Base-by-base conservation (phyloP, 2,888 invertebrate species). In the Morpho deidamia region DNA sequence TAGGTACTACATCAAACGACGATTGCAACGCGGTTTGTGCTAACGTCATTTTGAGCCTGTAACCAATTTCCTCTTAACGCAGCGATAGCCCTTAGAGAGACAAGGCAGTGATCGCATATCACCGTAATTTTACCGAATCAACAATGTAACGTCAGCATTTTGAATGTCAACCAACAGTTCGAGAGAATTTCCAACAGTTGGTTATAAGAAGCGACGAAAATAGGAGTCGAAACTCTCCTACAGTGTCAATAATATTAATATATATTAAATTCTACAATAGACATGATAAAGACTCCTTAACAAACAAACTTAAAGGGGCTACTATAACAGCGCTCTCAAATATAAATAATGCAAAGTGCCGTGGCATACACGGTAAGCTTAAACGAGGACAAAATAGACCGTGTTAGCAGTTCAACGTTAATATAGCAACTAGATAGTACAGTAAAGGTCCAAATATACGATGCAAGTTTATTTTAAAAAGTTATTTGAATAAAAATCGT, bases 211-310 rank as follows among this genome's bases (percentile, higher is more conserved):
- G 85, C 85, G 78, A 80, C 78, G 76, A 79, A 73, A 78, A 76
- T 81, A 76, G 82, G 83, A 85, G 23, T 23, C 82, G 77, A 85
- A 81, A 83, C 84, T 81, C 74, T 67, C 68, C 80, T 83, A 86
- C 74, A 67, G 35, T 39, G 10, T 79, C 76, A 75, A 81, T 81
- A 79, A 79, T 79, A 59, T 76, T 63, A 76, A 80, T 81, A 83
- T 83, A 85, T 86, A 83, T 83, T 84, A 86, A 85, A 86, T 81
- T 86, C 86, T 87, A 83, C 83, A 87, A 83, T 86, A 87, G 84
- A 86, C 83, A 81, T 78, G 86, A 86, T 86, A 87, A 84, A 87
- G 83, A 84, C 76, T 83, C 75, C 85, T 85, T 84, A 88, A 89
- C 87, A 83, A 86, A 81, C 77, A 23, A 89, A 89, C 86, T 87